Conservation (phyloP, 2,113 vertebrate species). For the Rafetus swinhoei region DNA sequence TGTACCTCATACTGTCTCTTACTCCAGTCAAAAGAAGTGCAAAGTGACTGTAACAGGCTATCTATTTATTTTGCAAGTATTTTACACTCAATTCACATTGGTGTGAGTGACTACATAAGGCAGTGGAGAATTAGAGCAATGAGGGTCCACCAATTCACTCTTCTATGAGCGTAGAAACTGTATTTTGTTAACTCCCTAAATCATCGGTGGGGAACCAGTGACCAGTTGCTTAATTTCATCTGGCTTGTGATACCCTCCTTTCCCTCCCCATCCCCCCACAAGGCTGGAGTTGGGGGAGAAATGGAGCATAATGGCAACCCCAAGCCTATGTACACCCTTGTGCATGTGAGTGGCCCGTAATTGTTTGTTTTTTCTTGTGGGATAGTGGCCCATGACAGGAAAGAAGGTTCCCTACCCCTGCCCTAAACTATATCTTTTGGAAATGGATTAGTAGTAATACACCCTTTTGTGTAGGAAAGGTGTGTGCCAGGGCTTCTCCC, state of each 20-base stretch:
- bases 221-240: too few relatives aligned
- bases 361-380: too few relatives aligned
- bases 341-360: too few relatives aligned
- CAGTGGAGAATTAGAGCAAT: not conserved
- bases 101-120: not conserved
- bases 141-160: not conserved
- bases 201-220: too few relatives aligned
- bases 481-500: not conserved
- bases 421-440: not conserved
- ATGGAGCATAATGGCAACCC: too few relatives aligned
- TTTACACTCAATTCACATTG: not conserved
- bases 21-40: not conserved
- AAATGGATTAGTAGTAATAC: not conserved
- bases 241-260: too few relatives aligned
- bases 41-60: not conserved
- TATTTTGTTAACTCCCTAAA: not conserved
- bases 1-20: rapidly evolving
- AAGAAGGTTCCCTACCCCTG: too few relatives aligned
- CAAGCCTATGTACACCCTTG: too few relatives aligned
- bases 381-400: too few relatives aligned
- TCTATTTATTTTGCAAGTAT: not conserved
- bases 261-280: too few relatives aligned
- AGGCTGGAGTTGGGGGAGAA: too few relatives aligned
- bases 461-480: not conserved
- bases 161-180: not conserved